phyloP scores from a whole-genome alignment of 1,140 invertebrate genomes.

The Drosophila prosaltans region DNA sequence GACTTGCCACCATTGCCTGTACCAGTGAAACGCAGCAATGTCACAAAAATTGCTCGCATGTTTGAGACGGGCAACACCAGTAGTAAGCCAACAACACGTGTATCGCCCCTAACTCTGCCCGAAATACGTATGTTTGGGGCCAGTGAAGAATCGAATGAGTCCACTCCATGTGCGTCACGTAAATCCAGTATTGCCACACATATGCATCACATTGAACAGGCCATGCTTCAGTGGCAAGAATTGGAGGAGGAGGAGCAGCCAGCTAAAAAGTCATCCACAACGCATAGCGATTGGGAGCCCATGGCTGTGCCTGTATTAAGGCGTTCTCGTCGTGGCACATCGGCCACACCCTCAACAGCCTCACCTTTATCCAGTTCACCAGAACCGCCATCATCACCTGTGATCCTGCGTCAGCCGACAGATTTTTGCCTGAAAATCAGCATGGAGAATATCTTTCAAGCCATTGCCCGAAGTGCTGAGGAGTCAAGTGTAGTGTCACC shows the following conservation, averaged over 20 bases:
- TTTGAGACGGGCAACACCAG: conserved; percentile 61
- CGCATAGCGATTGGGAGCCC: conserved; percentile 60
- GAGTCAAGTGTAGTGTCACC: conserved; percentile 18
- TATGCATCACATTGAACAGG: conserved; percentile 74
- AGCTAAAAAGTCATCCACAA: not conserved
- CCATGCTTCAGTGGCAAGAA: conserved; percentile 70
- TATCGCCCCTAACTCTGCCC: conserved; percentile 54
- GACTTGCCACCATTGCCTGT: conserved; percentile 16
- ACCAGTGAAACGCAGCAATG: conserved; percentile 64
- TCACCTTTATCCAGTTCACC: conserved; percentile 70
- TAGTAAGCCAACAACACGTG: conserved; percentile 60
- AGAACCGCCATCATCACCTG: conserved; percentile 53
- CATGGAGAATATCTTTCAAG: conserved; percentile 78
- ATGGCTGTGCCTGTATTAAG: conserved; percentile 44
- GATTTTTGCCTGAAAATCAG: conserved; percentile 71
- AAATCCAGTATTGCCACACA: conserved; percentile 64
- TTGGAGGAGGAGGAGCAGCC: conserved; percentile 52
- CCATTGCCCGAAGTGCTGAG: conserved; percentile 73
- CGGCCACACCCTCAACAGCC: conserved; percentile 73
- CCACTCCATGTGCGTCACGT: conserved; percentile 63
- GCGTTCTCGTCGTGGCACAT: conserved; percentile 54
- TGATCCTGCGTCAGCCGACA: conserved; percentile 52
- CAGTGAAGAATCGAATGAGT: conserved; percentile 57
- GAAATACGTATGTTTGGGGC: conserved; percentile 66
- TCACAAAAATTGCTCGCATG: conserved; percentile 78